Evolutionary conservation across 1,140 invertebrate species (phyloP), one percentile per base, ranked within the genome.

Genomic region (Rhysida immarginata): DNA sequence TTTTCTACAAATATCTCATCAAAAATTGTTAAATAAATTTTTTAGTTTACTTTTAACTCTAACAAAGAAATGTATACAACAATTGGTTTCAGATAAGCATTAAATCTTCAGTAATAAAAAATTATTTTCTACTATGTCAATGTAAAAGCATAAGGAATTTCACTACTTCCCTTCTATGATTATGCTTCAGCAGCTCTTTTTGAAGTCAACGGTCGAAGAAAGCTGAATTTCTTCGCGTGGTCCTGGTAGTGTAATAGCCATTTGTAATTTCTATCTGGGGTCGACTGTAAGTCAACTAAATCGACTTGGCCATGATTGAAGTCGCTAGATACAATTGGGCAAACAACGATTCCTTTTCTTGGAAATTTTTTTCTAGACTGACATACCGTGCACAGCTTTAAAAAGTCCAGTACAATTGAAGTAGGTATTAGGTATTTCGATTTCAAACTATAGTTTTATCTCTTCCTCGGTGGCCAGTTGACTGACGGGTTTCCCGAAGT

Each of bases 401-500:
- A 56, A 56, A 56, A 43, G 27, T 41, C 54, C 46, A 56, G 29
- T 49, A 26, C 27, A 56, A 50, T 29, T 50, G 35, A 56, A 42
- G 29, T 35, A 35, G 29, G 16, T 35, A 35, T 35, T 35, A 35
- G 29, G 16, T 35, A 35, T 35, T 35, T 35, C 16, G 29, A 35
- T 35, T 35, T 35, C 29, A 29, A 50, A 56, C 54, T 56, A 50
- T 29, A 44, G 48, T 56, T 56, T 53, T 56, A 56, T 56, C 27
- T 56, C 35, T 56, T 41, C 23, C 35, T 56, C 45, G 5, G 29
- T 35, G 29, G 29, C 29, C 29, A 35, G 29, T 35, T 16, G 29
- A 35, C 29, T 35, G 29, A 56, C 50, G 29, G 13, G 41, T 54
- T 54, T 54, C 42, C 41, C 23, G 42, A 54, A 25, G 23, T 54